Evolutionary conservation across 2,113 vertebrate genomes (phyloP), one percentile per base, ranked within the genome.

Genomic region (Phylloscopus trochiloides): DNA sequence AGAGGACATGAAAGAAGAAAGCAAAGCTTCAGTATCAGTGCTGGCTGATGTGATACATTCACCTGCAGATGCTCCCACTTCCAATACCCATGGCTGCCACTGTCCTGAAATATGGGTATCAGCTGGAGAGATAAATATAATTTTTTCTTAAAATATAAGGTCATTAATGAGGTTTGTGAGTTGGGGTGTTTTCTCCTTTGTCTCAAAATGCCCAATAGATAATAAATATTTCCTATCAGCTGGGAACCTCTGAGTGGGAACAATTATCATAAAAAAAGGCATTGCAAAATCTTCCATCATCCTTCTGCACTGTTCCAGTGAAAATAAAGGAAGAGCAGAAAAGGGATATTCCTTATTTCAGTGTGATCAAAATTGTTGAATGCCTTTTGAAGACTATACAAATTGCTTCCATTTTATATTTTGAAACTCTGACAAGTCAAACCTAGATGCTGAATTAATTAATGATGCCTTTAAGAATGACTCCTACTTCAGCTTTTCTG

Each of bases 311-410:
- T 42, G 31, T 74, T 77, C 32, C 38, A 67, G 48, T 4, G 66
- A 78, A 84, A 75, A 77, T 42, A 86, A 68, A 87, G 32, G 38
- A 83, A 79, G 15, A 29, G 16, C 15, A 83, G 62, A 82, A 92
- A 80, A 74, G 52, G 28, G 29, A 19, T 83, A 62, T 83, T 96
- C 66, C 20, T 75, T 81, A 6, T 21, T 87, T 94, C 65, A 79
- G 6, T 67, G 48, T 7, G 5, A 79, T 32, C 40, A 79, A 83
- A 89, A 58, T 38, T 43, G 31, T 24, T 92, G 32, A 94, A 86
- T 74, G 40, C 66, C 87, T 93, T 94, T 91, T 83, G 62, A 72
- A 98, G 91, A 90, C 76, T 93, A 93, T 92, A 93, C 47, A 92
- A 96, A 90, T 88, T 8, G 67, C 29, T 93, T 86, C 43, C 34